Evolutionary conservation across 2,888 invertebrate species (phyloP), one percentile per base, ranked within the genome.

Genomic region (Zygogramma bicolorata): DNA sequence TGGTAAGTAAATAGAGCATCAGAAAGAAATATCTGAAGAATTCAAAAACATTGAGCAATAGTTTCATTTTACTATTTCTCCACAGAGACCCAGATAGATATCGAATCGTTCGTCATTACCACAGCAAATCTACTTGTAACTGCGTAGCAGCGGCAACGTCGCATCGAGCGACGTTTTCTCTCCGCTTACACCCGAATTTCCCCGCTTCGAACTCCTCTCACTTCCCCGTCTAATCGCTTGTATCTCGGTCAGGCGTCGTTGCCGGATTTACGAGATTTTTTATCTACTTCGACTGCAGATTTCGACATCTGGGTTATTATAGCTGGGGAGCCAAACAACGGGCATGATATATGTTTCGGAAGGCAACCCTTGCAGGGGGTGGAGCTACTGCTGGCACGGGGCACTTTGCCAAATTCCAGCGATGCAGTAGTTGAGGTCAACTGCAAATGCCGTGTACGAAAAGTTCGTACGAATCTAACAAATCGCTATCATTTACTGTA

Each of bases 301-400:
- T 53, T 53, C 53, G n/a, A 53, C 53, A 53, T 53, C 53, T 53
- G 53, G 53, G 53, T 53, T 53, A n/a, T 27, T 15, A 53, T 53
- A 53, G 53, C 25, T 53, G 25, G 53, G 27, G 53, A 27, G 53
- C 53, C 25, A 25, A 5, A 27, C 4, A 53, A n/a, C 53, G 22
- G 18, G 46, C 20, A 22, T 27, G 53, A 53, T 53, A 6, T 53
- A 53, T 25, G n/a, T 53, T 1, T 5, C 27, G 53, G 15, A 7
- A 25, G 27, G 27, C 53, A 53, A 5, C 53, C 27, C 22, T 27
- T 1, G 20, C 20, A 18, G 22, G 20, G 46, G 46, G 46, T 15
- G 46, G 46, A 46, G 46, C 46, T 46, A 46, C 20, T 13, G 1
- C 53, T 27, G 13, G n/a, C 53, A 3, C 3, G 13, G 53, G 53